Evolutionary conservation across 2,888 invertebrate species (phyloP).

Genomic region (Brachypterus glaber): DNA sequence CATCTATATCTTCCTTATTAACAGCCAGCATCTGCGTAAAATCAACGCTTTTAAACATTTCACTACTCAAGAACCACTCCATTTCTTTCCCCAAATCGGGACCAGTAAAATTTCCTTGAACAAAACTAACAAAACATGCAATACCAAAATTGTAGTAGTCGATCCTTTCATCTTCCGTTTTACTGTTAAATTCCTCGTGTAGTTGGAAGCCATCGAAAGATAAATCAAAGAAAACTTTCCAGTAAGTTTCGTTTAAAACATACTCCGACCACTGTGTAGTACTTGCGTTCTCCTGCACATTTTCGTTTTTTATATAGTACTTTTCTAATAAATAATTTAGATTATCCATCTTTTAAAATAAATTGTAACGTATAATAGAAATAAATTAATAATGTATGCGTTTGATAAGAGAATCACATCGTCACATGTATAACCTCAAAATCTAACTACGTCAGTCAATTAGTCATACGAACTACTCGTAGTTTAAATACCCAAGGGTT

Average conservation of each 20-base stretch:
- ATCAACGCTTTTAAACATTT: constrained; percentile 42
- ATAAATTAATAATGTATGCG: too few relatives aligned
- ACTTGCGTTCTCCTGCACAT: neutral
- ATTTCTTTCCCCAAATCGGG: constrained; percentile 46
- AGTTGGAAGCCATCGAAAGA: constrained; percentile 21
- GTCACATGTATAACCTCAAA: too few relatives aligned
- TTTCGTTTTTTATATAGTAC: too few relatives aligned
- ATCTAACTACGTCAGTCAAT: too few relatives aligned
- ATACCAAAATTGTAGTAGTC: constrained; percentile 46
- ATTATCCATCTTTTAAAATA: too few relatives aligned
- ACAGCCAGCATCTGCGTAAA: constrained; percentile 41
- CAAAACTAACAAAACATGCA: constrained; percentile 59
- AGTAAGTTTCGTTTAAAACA: constrained; percentile 20
- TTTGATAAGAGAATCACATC: too few relatives aligned
- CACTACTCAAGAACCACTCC: constrained; percentile 38
- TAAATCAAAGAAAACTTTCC: constrained; percentile 25
- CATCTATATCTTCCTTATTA: constrained; percentile 59
- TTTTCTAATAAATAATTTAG: too few relatives aligned
- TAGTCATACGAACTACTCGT: too few relatives aligned
- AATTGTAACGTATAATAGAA: too few relatives aligned
- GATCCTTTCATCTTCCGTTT: constrained; percentile 40
- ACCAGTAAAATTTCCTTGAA: constrained; percentile 76
- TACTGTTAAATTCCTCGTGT: constrained; percentile 21
- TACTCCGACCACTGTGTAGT: constrained; percentile 6
- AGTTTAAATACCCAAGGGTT: too few relatives aligned